These are phyloP conservation scores for Monodelphis domestica DNA, from an alignment of 2,797 vertebrate genomes.

Conservation along the genomic window DNA sequence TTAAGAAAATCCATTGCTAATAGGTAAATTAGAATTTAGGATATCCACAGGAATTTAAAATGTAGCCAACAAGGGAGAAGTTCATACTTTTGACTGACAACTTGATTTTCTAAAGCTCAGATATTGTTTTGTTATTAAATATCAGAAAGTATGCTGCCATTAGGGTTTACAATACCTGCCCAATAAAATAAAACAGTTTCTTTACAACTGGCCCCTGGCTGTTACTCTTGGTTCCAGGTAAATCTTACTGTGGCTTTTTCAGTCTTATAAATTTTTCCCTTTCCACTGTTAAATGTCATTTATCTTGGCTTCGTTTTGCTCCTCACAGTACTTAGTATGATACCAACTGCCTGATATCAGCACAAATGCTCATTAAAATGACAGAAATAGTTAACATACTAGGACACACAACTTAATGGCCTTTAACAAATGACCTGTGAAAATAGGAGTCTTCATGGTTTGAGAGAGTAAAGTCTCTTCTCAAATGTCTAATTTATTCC, in stretches of 20 bases:
- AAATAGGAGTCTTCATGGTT: neutral
- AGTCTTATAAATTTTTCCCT: neutral
- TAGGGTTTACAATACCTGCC: neutral
- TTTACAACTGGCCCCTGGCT: neutral
- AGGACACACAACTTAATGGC: neutral
- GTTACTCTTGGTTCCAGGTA: neutral
- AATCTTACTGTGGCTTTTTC: neutral
- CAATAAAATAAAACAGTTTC: neutral
- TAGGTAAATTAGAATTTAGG: neutral
- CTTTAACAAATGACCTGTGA: neutral
- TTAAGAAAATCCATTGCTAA: neutral
- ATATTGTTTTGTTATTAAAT: neutral
- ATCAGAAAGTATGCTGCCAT: neutral
- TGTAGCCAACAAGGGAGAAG: neutral
- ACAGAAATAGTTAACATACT: neutral
- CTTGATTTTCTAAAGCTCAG: neutral
- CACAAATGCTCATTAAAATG: neutral
- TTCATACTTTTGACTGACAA: neutral
- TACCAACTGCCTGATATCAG: neutral
- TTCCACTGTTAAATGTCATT: neutral
- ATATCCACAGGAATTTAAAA: neutral
- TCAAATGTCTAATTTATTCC: slow-evolving; percentile 19
- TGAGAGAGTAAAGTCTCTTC: slow-evolving; percentile 28
- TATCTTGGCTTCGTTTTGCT: neutral
- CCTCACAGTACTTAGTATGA: neutral